Percentiles rank a stretch among this genome's conserved stretches.
Evolutionary conservation across 2,113 vertebrate genomes (phyloP).

Genomic region (Otolemur garnettii): DNA sequence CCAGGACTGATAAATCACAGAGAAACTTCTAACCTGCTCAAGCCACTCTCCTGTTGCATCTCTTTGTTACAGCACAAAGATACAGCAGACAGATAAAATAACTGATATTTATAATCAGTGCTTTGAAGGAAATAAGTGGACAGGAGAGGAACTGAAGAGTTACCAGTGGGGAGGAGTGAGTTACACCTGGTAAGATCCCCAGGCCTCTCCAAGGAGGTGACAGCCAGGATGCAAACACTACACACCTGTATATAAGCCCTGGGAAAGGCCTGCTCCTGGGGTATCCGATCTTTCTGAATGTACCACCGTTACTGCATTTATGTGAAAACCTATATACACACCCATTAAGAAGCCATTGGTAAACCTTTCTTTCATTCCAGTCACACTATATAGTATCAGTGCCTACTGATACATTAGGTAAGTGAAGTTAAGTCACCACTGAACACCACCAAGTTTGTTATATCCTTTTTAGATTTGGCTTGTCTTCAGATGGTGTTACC

Average conservation of each 20-base stretch:
- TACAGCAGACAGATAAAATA: neutral
- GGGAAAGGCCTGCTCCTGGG: neutral
- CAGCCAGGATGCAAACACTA: neutral
- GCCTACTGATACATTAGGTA: neutral
- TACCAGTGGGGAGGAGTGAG: neutral
- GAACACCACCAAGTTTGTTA: neutral
- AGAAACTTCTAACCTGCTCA: neutral
- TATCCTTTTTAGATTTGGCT: neutral
- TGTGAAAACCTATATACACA: neutral
- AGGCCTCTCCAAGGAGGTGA: neutral
- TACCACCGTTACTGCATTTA: neutral
- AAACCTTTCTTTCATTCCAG: neutral
- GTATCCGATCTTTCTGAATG: neutral
- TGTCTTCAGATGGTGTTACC: neutral
- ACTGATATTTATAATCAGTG: neutral
- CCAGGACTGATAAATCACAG: neutral
- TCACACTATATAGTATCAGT: neutral
- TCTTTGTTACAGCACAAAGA: neutral
- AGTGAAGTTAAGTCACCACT: neutral
- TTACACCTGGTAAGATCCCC: neutral
- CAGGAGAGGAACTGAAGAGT: neutral
- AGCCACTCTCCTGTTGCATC: neutral
- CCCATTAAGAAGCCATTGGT: neutral
- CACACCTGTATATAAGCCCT: neutral
- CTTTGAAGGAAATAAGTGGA: conserved; percentile 3